Percentiles rank a stretch among this genome's conserved stretches.
phyloP scores from a whole-genome alignment of 1,140 invertebrate species.

The Rhagoletis zephyria region DNA sequence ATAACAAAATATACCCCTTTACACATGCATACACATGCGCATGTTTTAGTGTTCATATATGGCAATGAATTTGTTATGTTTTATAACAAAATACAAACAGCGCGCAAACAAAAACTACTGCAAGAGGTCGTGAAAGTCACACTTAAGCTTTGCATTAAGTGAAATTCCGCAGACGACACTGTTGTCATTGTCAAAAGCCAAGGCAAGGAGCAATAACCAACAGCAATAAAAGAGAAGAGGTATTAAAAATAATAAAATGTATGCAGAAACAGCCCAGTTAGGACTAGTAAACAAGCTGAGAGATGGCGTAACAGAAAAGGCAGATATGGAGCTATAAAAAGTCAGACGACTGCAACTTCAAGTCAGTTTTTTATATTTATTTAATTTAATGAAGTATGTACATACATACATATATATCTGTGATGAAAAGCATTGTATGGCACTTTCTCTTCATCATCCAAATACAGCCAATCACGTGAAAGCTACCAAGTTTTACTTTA shows the following conservation, averaged over 20 bases:
- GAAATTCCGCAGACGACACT: slow-evolving; percentile 30
- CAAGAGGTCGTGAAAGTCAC: slow-evolving; percentile 25
- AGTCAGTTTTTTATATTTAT: neutral
- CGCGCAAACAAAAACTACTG: neutral
- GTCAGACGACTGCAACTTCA: neutral
- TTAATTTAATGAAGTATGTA: neutral
- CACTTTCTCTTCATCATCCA: neutral
- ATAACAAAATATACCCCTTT: neutral
- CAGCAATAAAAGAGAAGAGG: neutral
- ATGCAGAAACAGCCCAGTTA: neutral
- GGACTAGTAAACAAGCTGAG: slow-evolving; percentile 4
- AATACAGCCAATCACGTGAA: slow-evolving; percentile 20
- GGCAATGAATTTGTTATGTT: neutral
- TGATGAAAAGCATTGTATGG: neutral
- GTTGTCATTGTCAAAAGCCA: slow-evolving; percentile 3
- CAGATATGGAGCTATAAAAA: neutral
- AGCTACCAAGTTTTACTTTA: neutral
- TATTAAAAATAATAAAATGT: neutral
- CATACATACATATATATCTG: too few species aligned
- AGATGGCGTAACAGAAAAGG: neutral
- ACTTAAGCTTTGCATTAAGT: slow-evolving; percentile 48
- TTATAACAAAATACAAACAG: neutral
- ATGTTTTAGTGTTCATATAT: neutral
- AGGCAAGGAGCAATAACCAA: neutral
- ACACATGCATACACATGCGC: neutral